Conservation (phyloP, 2,113 vertebrate genomes). For the Suncus etruscus region DNA sequence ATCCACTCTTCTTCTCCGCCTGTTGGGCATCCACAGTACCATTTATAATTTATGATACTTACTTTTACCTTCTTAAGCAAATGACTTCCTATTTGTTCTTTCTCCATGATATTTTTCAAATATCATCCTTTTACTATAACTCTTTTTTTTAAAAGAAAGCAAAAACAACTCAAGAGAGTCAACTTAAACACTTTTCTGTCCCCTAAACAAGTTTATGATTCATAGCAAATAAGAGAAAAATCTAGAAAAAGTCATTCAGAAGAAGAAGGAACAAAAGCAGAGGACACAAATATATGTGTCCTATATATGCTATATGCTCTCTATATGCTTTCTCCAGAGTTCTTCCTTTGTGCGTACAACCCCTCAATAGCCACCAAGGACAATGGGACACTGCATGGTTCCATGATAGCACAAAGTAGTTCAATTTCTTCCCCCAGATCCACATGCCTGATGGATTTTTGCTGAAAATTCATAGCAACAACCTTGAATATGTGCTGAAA, state of each 20-base stretch:
- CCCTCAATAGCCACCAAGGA: not conserved
- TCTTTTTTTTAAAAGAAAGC: constrained; percentile 36
- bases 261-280: constrained; percentile 24
- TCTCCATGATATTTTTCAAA: not conserved
- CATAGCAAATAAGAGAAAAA: not conserved
- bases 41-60: not conserved
- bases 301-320: not conserved
- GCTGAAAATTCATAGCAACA: not conserved
- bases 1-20: not conserved
- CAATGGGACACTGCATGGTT: not conserved
- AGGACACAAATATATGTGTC: too few species aligned
- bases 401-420: not conserved
- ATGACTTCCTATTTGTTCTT: not conserved
- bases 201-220: constrained; percentile 23
- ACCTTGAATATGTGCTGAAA: rapidly evolving
- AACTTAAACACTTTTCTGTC: constrained; percentile 11
- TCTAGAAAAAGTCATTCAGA: constrained; percentile 11
- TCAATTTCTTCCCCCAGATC: not conserved
- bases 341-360: not conserved
- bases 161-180: not conserved
- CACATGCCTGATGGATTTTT: not conserved
- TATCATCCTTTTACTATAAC: not conserved
- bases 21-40: not conserved
- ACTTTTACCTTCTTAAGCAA: not conserved
- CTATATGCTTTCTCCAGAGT: not conserved